These are phyloP conservation scores for Penaeus vannamei DNA, from an alignment of 1,140 invertebrate species.

Conservation along the genomic window DNA sequence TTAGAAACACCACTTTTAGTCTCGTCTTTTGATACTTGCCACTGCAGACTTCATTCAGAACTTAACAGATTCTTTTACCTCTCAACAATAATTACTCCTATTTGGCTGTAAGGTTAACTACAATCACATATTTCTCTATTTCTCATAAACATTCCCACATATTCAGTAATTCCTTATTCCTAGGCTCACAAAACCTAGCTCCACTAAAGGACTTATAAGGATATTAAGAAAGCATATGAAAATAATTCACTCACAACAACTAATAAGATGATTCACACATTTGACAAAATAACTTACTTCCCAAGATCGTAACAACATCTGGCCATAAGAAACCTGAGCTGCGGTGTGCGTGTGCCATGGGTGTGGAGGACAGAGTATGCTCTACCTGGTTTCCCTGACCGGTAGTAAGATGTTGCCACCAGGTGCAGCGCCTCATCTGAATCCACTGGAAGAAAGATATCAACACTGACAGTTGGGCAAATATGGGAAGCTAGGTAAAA, in stretches of 20 bases:
- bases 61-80: too few relatives aligned
- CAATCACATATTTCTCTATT: too few relatives aligned
- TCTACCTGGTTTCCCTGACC: slow-evolving; percentile 86
- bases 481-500: neutral
- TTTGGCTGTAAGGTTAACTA: too few relatives aligned
- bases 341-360: slow-evolving; percentile 82
- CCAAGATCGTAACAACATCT: slow-evolving; percentile 93
- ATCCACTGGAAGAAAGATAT: slow-evolving; percentile 77
- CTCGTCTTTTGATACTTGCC: too few relatives aligned
- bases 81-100: too few relatives aligned
- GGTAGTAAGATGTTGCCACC: slow-evolving; percentile 95
- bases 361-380: slow-evolving; percentile 89
- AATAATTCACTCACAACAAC: neutral
- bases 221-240: neutral
- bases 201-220: neutral
- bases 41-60: too few relatives aligned
- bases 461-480: slow-evolving; percentile 55
- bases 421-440: slow-evolving; percentile 93
- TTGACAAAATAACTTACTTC: slow-evolving; percentile 76
- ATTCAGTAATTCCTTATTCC: too few relatives aligned
- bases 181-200: too few relatives aligned
- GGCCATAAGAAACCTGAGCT: slow-evolving; percentile 92
- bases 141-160: too few relatives aligned
- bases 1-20: too few relatives aligned
- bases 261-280: neutral